phyloP scores from a whole-genome alignment of 2,888 invertebrate species.

The Pseudococcus viburni region DNA sequence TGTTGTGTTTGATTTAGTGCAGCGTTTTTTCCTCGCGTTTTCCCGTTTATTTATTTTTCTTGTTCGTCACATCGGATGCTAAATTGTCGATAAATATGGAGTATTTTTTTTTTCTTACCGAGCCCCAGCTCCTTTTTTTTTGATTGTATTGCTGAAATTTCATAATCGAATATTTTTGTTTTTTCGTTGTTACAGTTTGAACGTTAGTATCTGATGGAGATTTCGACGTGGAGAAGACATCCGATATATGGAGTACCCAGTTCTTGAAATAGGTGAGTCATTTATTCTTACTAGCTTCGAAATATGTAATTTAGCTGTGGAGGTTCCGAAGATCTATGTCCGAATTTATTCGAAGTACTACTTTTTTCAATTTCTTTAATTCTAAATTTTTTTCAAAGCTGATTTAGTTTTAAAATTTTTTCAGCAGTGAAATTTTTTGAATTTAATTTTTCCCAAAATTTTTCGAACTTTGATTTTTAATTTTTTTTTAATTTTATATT shows the following conservation, averaged over 20 bases:
- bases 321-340: too few species aligned
- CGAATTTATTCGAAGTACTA: too few species aligned
- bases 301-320: too few species aligned
- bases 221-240: not conserved
- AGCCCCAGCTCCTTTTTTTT: not conserved
- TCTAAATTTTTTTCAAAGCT: too few species aligned
- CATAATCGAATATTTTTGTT: not conserved
- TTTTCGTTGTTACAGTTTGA: not conserved
- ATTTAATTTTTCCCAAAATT: too few species aligned
- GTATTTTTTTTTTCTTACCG: too few species aligned
- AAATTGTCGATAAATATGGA: too few species aligned
- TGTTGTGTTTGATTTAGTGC: not conserved
- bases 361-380: too few species aligned
- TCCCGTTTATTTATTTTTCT: not conserved
- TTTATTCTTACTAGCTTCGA: not conserved
- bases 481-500: too few species aligned
- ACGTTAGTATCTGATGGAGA: not conserved
- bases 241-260: not conserved
- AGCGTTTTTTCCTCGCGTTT: not conserved
- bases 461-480: too few species aligned
- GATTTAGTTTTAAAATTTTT: too few species aligned
- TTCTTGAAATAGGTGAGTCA: constrained; percentile 6
- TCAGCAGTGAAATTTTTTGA: too few species aligned
- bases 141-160: not conserved
- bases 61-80: not conserved